Evolutionary conservation across 2,797 vertebrate genomes (phyloP).

Genomic region (Lepilemur ruficaudatus): DNA sequence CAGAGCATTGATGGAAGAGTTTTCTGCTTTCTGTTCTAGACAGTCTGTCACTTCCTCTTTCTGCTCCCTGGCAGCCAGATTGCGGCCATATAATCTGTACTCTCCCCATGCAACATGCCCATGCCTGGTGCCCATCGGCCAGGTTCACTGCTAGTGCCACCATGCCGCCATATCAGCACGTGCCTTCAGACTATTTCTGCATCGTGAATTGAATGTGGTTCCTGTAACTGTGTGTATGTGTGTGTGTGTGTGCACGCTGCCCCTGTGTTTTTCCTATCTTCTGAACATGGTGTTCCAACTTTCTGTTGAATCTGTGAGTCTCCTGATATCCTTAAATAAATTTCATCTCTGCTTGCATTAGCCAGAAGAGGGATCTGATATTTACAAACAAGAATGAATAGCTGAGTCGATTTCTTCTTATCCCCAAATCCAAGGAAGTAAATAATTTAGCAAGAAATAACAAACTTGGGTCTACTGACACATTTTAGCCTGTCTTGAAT

Average conservation of each 20-base stretch:
- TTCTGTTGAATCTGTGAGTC: background rate
- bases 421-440: background rate
- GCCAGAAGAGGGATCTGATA: background rate
- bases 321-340: background rate
- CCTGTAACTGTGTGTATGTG: background rate
- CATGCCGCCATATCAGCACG: fast-evolving
- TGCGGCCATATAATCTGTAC: background rate
- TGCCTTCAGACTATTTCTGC: background rate
- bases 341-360: background rate
- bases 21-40: background rate
- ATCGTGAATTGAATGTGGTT: background rate
- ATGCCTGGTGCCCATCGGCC: too few species aligned
- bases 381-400: background rate
- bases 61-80: too few species aligned
- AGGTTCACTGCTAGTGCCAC: background rate
- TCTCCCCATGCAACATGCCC: background rate
- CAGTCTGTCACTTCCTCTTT: background rate
- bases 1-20: background rate
- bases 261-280: background rate
- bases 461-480: background rate
- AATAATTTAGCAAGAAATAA: background rate
- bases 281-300: background rate
- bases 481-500: background rate
- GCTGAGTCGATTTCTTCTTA: background rate
- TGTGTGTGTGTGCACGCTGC: too few species aligned